Evolutionary conservation across 2,888 invertebrate genomes (phyloP), one percentile per base, ranked within the genome.

Genomic region (Galeopsomyia nigrocyanea): DNA sequence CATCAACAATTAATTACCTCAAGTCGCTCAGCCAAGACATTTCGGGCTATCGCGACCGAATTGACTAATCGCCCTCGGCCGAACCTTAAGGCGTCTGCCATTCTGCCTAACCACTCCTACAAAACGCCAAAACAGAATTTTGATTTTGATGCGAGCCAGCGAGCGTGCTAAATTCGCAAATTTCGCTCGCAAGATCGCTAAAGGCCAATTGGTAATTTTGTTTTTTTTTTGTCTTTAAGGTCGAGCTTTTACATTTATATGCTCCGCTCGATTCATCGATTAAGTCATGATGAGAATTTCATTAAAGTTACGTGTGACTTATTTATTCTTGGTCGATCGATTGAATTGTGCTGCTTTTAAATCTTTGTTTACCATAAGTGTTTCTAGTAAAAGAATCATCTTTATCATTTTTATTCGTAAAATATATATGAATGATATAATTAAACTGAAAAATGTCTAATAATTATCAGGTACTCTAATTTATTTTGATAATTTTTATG

Each of bases 1-100:
- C 39, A 39, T 39, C 39, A 39, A 39, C n/a, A 14, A 21, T 68
- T 56, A 72, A 73, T 76, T 86, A 86, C 86, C 86, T 86, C 84
- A 75, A 80, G 80, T 79, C 75, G 80, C 68, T 82, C 79, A 73
- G 77, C 78, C 76, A 85, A 76, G 82, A 82, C 80, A 82, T 86
- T 86, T 83, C 80, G 83, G 74, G 82, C 80, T 80, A 85, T 81
- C 76, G 80, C 78, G 75, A 82, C 79, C 62, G 82, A 83, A 84
- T 84, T 85, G 76, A 86, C 81, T 76, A 86, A 81, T 79, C 84
- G 80, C 77, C 85, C 86, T 80, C 82, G 79, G 80, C 81, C 81
- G 69, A 86, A 80, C 82, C 86, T 83, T 79, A 85, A 77, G 75
- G 81, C 77, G 77, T 86, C 84, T 68, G 78, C 78, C 76, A 85